Percentiles rank a stretch among this genome's conserved stretches.
Conservation (phyloP, 1,140 invertebrate species). For the Euschistus heros region DNA sequence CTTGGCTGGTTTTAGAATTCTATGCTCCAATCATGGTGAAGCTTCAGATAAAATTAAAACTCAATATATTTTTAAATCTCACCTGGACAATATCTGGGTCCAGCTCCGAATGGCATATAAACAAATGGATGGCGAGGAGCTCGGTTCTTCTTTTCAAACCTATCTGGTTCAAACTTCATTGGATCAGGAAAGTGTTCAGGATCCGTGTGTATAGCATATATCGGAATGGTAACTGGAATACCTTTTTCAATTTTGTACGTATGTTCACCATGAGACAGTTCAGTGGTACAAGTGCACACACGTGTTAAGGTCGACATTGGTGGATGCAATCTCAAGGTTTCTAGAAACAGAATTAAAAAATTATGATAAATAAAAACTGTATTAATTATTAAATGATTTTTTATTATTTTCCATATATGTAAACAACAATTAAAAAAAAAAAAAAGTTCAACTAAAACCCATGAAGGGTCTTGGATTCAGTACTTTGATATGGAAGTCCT, state of each 20-base stretch:
- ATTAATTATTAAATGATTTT: no score
- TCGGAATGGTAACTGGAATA: slow-evolving; percentile 34
- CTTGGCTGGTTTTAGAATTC: no score
- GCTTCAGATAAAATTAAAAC: background rate
- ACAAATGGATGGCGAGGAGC: slow-evolving; percentile 32
- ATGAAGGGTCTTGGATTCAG: no score
- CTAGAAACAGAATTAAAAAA: slow-evolving; percentile 30
- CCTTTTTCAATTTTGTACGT: slow-evolving; percentile 39
- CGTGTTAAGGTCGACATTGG: slow-evolving; percentile 41
- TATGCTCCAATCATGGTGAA: background rate
- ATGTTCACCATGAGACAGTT: background rate
- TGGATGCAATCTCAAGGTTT: slow-evolving; percentile 48
- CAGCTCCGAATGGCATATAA: slow-evolving; percentile 51
- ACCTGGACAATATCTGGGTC: slow-evolving; percentile 45
- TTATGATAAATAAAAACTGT: no score
- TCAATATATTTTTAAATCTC: background rate
- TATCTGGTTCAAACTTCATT: slow-evolving; percentile 51
- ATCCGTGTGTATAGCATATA: slow-evolving; percentile 38
- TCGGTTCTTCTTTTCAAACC: slow-evolving; percentile 41
- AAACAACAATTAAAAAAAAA: no score
- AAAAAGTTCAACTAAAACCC: no score
- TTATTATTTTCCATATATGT: no score
- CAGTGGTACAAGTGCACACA: slow-evolving; percentile 33
- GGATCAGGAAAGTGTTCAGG: slow-evolving; percentile 46
- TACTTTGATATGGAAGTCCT: no score